phyloP scores from a whole-genome alignment of 2,113 vertebrate species.

The Protomyctophum bolini region DNA sequence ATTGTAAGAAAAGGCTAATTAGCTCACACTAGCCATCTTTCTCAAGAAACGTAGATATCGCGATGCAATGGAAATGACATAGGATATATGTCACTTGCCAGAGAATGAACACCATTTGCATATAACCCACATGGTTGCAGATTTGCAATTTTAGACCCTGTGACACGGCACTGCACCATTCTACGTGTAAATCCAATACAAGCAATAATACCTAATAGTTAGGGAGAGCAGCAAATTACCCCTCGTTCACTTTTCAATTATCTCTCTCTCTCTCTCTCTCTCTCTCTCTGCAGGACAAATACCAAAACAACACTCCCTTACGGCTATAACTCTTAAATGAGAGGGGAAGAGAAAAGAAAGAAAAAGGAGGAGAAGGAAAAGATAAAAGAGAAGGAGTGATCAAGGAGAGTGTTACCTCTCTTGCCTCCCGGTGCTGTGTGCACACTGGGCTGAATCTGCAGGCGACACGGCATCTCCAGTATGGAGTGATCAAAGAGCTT shows the following conservation, averaged over 20 bases:
- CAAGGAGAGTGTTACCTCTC: slow-evolving; percentile 57
- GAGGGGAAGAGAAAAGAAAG: slow-evolving; percentile 22
- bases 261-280: neutral
- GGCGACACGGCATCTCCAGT: slow-evolving; percentile 50
- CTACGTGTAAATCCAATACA: slow-evolving; percentile 66
- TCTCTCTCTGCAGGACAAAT: slow-evolving; percentile 42
- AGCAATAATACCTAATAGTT: slow-evolving; percentile 57
- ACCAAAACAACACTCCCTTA: slow-evolving; percentile 44
- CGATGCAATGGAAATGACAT: slow-evolving; percentile 49
- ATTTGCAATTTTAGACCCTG: slow-evolving; percentile 64
- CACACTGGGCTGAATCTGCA: slow-evolving; percentile 38
- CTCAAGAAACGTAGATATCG: too few species aligned
- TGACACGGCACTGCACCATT: slow-evolving; percentile 47
- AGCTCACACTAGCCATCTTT: too few species aligned
- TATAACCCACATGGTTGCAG: slow-evolving; percentile 59
- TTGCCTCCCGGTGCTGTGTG: slow-evolving; percentile 42
- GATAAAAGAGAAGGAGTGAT: slow-evolving; percentile 66
- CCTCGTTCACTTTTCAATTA: slow-evolving; percentile 53
- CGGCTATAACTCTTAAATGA: slow-evolving; percentile 35
- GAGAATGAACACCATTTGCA: slow-evolving; percentile 69
- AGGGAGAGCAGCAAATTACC: slow-evolving; percentile 59
- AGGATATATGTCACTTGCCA: slow-evolving; percentile 56
- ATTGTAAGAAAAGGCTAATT: too few species aligned
- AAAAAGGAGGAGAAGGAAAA: slow-evolving; percentile 50
- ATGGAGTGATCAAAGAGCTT: slow-evolving; percentile 66